Conservation (phyloP, 2,797 vertebrate species). For the Arnoldichthys spilopterus region DNA sequence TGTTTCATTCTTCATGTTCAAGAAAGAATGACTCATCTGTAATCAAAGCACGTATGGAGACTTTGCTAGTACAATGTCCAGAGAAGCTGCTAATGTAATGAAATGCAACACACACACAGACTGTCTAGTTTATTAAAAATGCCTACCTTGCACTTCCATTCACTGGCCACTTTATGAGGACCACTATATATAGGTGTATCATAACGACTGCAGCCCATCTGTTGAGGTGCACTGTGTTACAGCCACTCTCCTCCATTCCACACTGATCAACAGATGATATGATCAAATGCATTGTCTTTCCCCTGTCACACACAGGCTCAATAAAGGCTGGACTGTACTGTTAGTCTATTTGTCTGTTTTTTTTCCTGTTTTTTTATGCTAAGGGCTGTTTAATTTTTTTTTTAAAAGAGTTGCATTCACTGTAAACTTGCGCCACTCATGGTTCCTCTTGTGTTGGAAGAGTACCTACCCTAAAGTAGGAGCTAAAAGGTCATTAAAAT, state of each 20-base stretch:
- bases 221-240: neutral
- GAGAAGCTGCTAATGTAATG: constrained; percentile 1
- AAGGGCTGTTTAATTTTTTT: no score
- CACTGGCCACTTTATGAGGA: neutral
- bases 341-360: no score
- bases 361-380: no score
- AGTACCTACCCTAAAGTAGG: no score
- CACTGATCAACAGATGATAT: neutral
- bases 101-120: neutral
- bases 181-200: neutral
- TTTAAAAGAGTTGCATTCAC: no score
- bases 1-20: neutral
- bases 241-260: neutral
- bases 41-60: neutral
- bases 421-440: no score
- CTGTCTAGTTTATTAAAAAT: neutral
- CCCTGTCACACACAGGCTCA: no score
- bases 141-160: neutral
- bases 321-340: no score
- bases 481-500: no score
- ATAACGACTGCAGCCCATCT: neutral
- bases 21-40: neutral
- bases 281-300: neutral
- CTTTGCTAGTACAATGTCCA: neutral
- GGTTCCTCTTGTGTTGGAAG: no score